Conservation (phyloP, 2,113 vertebrate genomes). For the Coptodon bakossiorum region DNA sequence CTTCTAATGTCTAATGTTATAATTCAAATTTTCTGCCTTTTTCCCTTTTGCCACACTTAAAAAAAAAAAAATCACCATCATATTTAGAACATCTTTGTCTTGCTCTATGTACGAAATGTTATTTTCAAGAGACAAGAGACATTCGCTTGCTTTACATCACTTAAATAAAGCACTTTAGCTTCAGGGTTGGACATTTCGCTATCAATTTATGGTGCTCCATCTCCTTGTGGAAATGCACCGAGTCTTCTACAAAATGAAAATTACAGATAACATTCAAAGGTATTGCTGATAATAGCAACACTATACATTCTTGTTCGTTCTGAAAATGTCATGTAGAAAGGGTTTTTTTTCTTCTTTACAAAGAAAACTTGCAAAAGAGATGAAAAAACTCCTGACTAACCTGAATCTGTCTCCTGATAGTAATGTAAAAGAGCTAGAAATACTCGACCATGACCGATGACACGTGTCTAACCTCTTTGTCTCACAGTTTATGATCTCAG, state of each 20-base stretch:
- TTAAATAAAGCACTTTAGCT: constrained; percentile 15
- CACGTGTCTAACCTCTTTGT: neutral
- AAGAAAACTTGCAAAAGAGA: neutral
- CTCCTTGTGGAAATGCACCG: neutral
- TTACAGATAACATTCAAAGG: neutral
- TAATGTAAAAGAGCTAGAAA: neutral
- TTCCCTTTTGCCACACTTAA: neutral
- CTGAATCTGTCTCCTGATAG: neutral
- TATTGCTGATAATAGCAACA: neutral
- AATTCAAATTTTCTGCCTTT: neutral
- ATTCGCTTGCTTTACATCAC: neutral
- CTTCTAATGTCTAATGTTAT: neutral
- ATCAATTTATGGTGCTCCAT: neutral
- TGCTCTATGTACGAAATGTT: neutral
- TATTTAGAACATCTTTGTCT: neutral
- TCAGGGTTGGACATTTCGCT: neutral
- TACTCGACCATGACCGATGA: neutral
- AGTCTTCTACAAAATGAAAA: neutral
- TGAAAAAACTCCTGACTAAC: neutral
- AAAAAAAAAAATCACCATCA: neutral
- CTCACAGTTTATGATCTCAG: neutral
- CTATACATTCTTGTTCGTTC: neutral
- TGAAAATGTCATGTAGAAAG: neutral
- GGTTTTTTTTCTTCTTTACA: neutral
- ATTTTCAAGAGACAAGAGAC: neutral